Percentiles rank a stretch among this genome's conserved stretches.
Evolutionary conservation across 1,140 invertebrate species (phyloP).

Genomic region (Sinonovacula constricta): DNA sequence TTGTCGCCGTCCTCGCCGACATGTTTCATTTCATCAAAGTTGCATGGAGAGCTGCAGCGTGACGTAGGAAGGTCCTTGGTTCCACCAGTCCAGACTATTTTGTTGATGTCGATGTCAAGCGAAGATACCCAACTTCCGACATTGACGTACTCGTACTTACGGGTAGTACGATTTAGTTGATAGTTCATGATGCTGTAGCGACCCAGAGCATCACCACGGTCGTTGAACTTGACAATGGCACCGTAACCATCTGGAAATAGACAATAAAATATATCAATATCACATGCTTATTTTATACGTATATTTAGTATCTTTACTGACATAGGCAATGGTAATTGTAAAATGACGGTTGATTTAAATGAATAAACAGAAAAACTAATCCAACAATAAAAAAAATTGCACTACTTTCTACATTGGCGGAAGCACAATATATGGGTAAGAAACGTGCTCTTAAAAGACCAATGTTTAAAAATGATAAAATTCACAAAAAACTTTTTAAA

Average conservation of each 20-base stretch:
- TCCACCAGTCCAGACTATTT: conserved; percentile 73
- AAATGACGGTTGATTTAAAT: too few relatives aligned
- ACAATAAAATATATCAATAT: conserved; percentile 12
- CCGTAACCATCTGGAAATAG: conserved; percentile 73
- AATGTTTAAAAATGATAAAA: too few relatives aligned
- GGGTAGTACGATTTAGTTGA: conserved; percentile 64
- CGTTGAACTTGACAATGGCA: conserved; percentile 75
- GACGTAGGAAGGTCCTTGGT: conserved; percentile 80
- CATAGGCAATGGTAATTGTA: too few relatives aligned
- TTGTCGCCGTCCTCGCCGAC: conserved; percentile 93
- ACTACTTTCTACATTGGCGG: too few relatives aligned
- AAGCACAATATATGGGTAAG: too few relatives aligned
- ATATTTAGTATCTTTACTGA: too few relatives aligned
- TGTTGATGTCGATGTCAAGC: conserved; percentile 62
- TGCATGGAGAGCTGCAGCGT: conserved; percentile 84
- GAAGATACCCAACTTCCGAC: conserved; percentile 72
- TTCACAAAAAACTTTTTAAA: too few relatives aligned
- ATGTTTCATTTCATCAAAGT: conserved; percentile 89
- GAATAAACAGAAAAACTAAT: too few relatives aligned
- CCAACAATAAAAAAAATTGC: too few relatives aligned
- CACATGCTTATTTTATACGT: too few relatives aligned
- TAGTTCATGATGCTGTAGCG: conserved; percentile 79
- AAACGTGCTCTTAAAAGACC: too few relatives aligned
- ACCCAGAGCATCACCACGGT: conserved; percentile 80
- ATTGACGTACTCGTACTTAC: conserved; percentile 70